Base-by-base conservation (phyloP, 2,888 invertebrate genomes). In the Drosophila anomalipes region DNA sequence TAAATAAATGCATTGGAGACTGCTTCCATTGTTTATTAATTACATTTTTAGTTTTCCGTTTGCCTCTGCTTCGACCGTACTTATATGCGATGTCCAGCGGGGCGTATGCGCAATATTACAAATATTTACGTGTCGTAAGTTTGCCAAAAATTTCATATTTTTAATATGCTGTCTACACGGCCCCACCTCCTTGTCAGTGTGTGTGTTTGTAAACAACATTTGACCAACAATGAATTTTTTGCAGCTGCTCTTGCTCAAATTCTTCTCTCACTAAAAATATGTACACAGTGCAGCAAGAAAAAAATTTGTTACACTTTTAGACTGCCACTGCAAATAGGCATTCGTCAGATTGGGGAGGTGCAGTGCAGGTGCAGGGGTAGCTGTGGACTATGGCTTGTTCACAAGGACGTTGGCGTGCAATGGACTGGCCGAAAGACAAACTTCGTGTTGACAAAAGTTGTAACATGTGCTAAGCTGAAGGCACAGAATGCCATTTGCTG, bases 401-500 rank as follows among this genome's bases (percentile, higher is more conserved):
- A 10, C 58, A 54, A 56, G 51, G 61, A 57, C 52, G n/a, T n/a
- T 28, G 32, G 19, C 39, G 10, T 44, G 53, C 32, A 57, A 30
- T 39, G 39, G 57, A 30, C 68, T 59, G 64, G 51, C 61, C 73
- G 53, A 65, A 66, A 74, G 65, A 65, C 74, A 79, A 79, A 81
- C 71, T 81, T 81, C 60, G 61, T 77, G 71, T 81, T 77, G 81
- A 68, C 77, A 77, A 77, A 79, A 81, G 81, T 81, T 76, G 53
- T 71, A 62, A 73, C 68, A 73, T 71, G 65, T 70, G 72, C 69
- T 28, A 54, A 59, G 59, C 52, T 68, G 71, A 76, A 76, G 53
- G 58, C 62, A 62, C 39, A 33, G 61, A 41, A 51, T 63, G 68
- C n/a, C 61, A 59, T 81, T 83, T 79, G 53, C 69, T 83, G 67